Evolutionary conservation across 2,888 invertebrate genomes (phyloP).

Genomic region (Sarcophaga subvicina): DNA sequence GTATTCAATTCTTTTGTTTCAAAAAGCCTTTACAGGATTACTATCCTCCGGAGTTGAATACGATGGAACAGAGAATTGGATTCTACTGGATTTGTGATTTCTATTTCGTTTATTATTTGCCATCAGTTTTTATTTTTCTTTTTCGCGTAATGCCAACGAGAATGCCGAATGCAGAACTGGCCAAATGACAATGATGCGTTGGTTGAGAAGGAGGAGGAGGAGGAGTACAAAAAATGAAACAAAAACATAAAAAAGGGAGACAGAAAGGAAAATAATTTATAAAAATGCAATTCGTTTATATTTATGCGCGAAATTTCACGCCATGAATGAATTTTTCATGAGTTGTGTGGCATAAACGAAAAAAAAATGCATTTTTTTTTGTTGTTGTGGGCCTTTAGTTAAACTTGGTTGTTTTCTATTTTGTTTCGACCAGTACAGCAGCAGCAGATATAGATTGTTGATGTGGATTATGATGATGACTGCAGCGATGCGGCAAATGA

Average conservation of each 20-base stretch:
- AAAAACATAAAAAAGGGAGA: conserved; percentile 34
- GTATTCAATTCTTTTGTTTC: background rate
- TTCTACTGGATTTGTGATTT: background rate
- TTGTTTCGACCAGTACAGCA: conserved; percentile 11
- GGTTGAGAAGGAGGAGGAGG: background rate
- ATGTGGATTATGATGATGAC: conserved; percentile 30
- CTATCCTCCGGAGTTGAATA: background rate
- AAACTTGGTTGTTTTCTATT: conserved; percentile 32
- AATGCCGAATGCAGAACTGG: too few species aligned
- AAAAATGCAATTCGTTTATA: conserved; percentile 68
- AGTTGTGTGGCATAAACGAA: conserved; percentile 65
- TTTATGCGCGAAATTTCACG: conserved; percentile 70
- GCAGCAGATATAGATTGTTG: conserved; percentile 22
- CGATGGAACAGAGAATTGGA: background rate
- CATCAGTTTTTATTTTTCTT: background rate
- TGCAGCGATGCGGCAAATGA: background rate
- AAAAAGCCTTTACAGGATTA: background rate
- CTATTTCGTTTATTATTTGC: background rate
- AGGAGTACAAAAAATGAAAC: background rate
- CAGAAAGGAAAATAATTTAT: conserved; percentile 59
- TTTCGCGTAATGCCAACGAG: background rate
- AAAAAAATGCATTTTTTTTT: conserved; percentile 20
- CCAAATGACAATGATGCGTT: too few species aligned
- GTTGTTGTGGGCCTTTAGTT: conserved; percentile 36
- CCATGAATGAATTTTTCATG: conserved; percentile 71